Evolutionary conservation across 2,797 vertebrate species (phyloP).

Genomic region (Acanthis flammea): DNA sequence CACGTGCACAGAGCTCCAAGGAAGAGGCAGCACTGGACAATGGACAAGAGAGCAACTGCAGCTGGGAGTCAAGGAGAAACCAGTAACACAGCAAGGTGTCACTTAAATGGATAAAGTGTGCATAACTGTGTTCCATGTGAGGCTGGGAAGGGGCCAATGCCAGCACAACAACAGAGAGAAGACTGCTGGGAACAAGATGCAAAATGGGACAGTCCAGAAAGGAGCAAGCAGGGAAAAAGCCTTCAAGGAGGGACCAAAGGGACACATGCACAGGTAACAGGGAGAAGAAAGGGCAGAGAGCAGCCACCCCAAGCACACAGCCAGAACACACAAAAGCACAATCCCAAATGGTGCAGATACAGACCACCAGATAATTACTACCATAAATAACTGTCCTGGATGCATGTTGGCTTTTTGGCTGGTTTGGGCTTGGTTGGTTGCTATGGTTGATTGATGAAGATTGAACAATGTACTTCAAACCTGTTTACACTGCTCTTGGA

Average conservation of each 20-base stretch:
- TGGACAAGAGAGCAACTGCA: neutral
- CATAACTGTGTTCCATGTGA: accelerated
- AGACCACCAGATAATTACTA: neutral
- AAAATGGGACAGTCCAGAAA: neutral
- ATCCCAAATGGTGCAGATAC: neutral
- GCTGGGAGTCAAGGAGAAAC: neutral
- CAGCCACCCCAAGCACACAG: accelerated
- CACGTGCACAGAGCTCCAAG: accelerated
- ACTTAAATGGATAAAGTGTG: neutral
- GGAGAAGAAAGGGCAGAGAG: neutral
- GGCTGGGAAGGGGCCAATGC: neutral
- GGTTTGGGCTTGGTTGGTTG: neutral
- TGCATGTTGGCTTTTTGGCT: neutral
- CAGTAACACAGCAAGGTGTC: neutral
- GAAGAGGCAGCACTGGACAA: neutral
- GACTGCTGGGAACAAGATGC: neutral
- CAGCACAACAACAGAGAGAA: neutral
- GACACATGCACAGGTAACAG: neutral
- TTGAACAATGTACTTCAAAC: neutral
- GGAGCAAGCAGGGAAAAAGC: neutral
- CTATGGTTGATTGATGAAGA: neutral
- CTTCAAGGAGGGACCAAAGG: neutral
- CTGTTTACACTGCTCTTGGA: neutral
- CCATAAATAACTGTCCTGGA: neutral
- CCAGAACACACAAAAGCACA: neutral